A percentile compares a stretch with the other conserved stretches of the same genome.
Conservation (phyloP, 1,140 invertebrate genomes). For the Mya arenaria region DNA sequence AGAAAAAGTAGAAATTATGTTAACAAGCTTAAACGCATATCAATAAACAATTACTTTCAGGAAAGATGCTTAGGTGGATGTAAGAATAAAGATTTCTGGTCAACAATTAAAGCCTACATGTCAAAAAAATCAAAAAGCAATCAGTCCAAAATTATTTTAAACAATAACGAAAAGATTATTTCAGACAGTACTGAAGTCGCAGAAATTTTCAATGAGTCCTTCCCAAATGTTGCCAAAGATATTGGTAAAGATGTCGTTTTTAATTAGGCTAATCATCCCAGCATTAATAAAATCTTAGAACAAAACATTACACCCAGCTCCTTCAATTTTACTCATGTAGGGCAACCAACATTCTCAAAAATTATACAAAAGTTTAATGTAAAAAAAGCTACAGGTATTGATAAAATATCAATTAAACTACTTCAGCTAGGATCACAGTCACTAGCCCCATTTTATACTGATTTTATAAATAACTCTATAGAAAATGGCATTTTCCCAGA, state of each 20-base stretch:
- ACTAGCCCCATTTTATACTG: constrained; percentile 11
- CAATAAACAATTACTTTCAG: constrained; percentile 35
- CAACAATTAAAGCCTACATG: constrained; percentile 37
- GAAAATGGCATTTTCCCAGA: constrained; percentile 1
- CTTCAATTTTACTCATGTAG: constrained; percentile 12
- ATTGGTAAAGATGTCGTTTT: constrained; percentile 47
- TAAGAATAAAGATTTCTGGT: constrained; percentile 46
- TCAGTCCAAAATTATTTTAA: constrained; percentile 15
- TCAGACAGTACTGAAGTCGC: constrained; percentile 29
- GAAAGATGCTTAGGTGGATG: constrained; percentile 43
- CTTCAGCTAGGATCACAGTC: constrained; percentile 10
- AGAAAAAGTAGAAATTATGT: not conserved
- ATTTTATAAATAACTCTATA: constrained; percentile 29
- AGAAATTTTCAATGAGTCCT: constrained; percentile 46
- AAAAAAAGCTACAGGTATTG: constrained; percentile 47
- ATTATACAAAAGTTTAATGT: constrained; percentile 21
- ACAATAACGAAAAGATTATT: constrained; percentile 10
- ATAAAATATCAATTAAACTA: constrained; percentile 48
- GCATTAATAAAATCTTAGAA: constrained; percentile 32
- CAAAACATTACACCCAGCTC: constrained; percentile 1
- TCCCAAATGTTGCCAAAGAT: constrained; percentile 5
- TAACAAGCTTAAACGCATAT: constrained; percentile 37
- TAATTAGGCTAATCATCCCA: constrained; percentile 30
- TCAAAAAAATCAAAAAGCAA: not conserved
- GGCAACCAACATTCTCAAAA: constrained; percentile 16